These are phyloP conservation scores for Sorex fumeus DNA, from an alignment of 2,113 vertebrate genomes.

Conservation along the genomic window DNA sequence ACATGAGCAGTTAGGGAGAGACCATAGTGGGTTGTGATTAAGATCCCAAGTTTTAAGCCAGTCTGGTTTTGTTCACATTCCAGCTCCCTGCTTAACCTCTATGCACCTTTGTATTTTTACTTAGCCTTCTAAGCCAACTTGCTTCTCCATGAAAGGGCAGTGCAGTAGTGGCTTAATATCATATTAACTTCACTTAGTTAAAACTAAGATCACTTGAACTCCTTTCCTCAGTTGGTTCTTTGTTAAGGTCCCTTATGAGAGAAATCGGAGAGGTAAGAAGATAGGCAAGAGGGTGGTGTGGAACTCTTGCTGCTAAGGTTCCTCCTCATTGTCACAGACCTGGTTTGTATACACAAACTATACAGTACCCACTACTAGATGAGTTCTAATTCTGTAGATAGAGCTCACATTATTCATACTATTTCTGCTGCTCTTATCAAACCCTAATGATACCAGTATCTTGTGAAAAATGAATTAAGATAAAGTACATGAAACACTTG, in stretches of 20 bases:
- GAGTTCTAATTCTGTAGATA: slow-evolving; percentile 27
- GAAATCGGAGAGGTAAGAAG: neutral
- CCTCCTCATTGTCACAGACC: neutral
- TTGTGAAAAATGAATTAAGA: slow-evolving; percentile 32
- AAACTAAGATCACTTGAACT: neutral
- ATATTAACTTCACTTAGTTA: neutral
- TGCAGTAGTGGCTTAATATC: neutral
- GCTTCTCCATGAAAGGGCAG: slow-evolving; percentile 45
- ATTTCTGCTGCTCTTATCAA: slow-evolving; percentile 45
- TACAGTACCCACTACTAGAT: neutral
- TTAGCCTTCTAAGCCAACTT: slow-evolving; percentile 37
- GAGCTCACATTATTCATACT: slow-evolving; percentile 37
- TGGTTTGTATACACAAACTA: neutral
- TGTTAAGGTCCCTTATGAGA: neutral
- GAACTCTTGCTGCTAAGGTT: neutral
- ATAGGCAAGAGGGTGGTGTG: neutral
- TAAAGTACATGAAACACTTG: neutral
- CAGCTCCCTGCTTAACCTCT: neutral
- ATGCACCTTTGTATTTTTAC: neutral
- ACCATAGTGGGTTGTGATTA: neutral
- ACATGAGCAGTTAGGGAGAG: neutral
- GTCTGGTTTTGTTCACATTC: neutral
- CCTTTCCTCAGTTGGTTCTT: slow-evolving; percentile 43
- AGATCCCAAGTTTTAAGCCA: neutral
- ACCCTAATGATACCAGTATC: slow-evolving; percentile 10